Conservation (phyloP, 1,140 invertebrate genomes). For the Leptinotarsa undecemlineata region DNA sequence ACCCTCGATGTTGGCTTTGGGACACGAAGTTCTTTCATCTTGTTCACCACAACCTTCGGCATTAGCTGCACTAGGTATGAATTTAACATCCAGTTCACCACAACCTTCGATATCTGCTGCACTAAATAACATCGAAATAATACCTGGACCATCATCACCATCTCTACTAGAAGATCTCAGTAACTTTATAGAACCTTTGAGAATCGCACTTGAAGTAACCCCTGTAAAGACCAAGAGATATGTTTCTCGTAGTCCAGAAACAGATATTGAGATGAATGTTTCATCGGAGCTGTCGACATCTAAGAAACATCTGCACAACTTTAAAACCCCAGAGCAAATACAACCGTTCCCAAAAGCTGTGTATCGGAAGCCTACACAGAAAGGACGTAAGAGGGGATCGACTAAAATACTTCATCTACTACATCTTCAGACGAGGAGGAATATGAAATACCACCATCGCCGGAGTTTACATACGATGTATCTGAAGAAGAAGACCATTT, state of each 20-base stretch:
- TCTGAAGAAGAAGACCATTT: conserved; percentile 2
- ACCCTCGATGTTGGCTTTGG: background rate
- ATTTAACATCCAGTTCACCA: background rate
- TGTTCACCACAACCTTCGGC: background rate
- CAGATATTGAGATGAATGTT: background rate
- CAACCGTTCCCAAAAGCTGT: too few relatives aligned
- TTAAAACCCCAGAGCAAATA: background rate
- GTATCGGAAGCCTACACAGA: background rate
- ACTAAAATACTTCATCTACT: background rate
- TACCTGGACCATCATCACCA: too few relatives aligned
- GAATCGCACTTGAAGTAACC: too few relatives aligned
- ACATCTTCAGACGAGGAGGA: background rate
- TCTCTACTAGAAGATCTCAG: too few relatives aligned
- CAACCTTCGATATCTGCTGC: too few relatives aligned
- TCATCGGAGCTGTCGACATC: background rate
- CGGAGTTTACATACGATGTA: background rate
- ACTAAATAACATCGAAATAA: too few relatives aligned
- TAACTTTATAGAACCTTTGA: too few relatives aligned
- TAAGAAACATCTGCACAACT: background rate
- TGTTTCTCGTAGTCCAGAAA: too few relatives aligned
- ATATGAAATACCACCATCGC: conserved; percentile 3
- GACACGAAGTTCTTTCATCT: background rate
- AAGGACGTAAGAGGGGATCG: background rate
- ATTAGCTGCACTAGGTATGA: background rate
- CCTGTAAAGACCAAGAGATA: too few relatives aligned